These are phyloP conservation scores for Albula glossodonta DNA, from an alignment of 2,113 vertebrate species.

Conservation along the genomic window DNA sequence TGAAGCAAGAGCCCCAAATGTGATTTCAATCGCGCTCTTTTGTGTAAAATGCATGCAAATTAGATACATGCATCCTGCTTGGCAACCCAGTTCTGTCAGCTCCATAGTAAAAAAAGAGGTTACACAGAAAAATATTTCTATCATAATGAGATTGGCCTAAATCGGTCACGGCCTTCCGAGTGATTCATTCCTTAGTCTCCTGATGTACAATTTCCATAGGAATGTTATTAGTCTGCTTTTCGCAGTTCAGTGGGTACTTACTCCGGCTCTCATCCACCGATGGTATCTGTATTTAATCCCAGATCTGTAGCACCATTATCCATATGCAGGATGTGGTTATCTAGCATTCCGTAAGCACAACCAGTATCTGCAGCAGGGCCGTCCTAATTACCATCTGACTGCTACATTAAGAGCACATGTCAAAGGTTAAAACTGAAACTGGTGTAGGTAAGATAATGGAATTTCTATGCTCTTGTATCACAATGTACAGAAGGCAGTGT, in stretches of 20 bases:
- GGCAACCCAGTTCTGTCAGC: slow-evolving; percentile 32
- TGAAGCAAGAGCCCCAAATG: slow-evolving; percentile 5
- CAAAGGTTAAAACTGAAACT: neutral
- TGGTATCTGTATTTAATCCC: slow-evolving; percentile 13
- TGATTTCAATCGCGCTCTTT: slow-evolving; percentile 17
- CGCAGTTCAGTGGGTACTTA: neutral
- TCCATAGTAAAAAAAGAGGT: slow-evolving; percentile 22
- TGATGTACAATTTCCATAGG: neutral
- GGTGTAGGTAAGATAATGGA: neutral
- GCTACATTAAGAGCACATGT: neutral
- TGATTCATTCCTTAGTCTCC: slow-evolving; percentile 8
- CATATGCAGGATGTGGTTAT: neutral
- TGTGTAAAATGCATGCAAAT: slow-evolving; percentile 31
- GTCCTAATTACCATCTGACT: neutral
- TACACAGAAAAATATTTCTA: slow-evolving; percentile 8
- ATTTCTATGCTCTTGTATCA: neutral
- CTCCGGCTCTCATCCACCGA: neutral
- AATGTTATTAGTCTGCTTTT: neutral
- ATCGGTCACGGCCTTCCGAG: neutral
- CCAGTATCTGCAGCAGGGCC: neutral
- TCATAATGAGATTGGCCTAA: slow-evolving; percentile 31
- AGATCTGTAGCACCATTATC: neutral
- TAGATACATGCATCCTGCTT: slow-evolving; percentile 16
- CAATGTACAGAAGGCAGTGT: neutral
- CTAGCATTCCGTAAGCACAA: neutral